phyloP scores from a whole-genome alignment of 2,888 invertebrate species.

The Tipula lateralis region DNA sequence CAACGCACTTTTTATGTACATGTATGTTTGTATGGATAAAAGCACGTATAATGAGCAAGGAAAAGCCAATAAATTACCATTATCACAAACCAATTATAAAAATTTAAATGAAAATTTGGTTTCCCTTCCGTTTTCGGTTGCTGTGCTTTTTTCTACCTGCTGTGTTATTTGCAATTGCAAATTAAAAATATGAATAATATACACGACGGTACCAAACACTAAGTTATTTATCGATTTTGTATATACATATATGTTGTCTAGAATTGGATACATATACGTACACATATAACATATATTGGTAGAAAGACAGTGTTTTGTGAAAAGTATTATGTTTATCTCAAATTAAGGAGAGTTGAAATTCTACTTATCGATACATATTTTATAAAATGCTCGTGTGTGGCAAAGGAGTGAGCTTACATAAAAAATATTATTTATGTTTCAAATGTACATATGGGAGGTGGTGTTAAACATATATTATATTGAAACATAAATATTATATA shows the following conservation, averaged over 20 bases:
- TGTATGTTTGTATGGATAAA: no score
- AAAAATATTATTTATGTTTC: no score
- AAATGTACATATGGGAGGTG: no score
- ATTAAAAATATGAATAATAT: background rate
- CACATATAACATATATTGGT: background rate
- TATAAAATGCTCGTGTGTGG: no score
- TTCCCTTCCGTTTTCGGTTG: background rate
- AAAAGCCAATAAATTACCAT: background rate
- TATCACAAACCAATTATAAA: background rate
- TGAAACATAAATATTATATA: no score
- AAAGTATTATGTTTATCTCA: background rate
- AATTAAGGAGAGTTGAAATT: background rate
- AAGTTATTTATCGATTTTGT: background rate
- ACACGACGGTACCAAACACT: background rate
- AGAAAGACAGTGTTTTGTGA: background rate
- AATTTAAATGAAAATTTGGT: background rate
- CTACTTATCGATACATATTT: no score
- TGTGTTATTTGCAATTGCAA: background rate
- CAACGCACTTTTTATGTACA: no score
- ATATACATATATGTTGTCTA: background rate
- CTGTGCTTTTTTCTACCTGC: background rate
- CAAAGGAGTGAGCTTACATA: no score
- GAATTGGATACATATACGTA: background rate
- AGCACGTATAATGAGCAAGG: no score
- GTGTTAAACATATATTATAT: no score